Evolutionary conservation across 1,140 invertebrate genomes (phyloP).

Genomic region (Listronotus oregonensis): DNA sequence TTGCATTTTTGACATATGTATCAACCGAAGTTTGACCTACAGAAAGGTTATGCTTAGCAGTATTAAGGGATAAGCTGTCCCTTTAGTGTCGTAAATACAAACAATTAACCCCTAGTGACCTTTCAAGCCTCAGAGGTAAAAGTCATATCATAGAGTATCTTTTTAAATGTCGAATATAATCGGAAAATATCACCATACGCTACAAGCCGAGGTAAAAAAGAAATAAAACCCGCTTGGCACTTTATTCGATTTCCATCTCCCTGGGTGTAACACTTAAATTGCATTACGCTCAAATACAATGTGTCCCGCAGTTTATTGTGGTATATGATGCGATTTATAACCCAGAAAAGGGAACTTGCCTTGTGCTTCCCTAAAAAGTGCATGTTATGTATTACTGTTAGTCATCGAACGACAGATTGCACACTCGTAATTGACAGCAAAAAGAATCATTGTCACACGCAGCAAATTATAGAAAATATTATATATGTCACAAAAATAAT

Average conservation of each 20-base stretch:
- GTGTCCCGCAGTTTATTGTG: slow-evolving; percentile 33
- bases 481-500: too few species aligned
- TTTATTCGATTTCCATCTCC: slow-evolving; percentile 38
- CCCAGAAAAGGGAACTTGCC: slow-evolving; percentile 27
- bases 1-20: too few species aligned
- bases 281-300: slow-evolving; percentile 37
- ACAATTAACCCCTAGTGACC: slow-evolving; percentile 50
- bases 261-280: slow-evolving; percentile 38
- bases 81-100: slow-evolving; percentile 47
- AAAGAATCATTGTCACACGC: background rate
- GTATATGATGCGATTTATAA: slow-evolving; percentile 40
- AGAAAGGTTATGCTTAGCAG: slow-evolving; percentile 47
- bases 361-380: slow-evolving; percentile 35
- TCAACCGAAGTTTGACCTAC: slow-evolving; percentile 39
- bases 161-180: slow-evolving; percentile 40
- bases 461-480: too few species aligned
- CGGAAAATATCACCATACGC: slow-evolving; percentile 40
- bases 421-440: slow-evolving; percentile 6
- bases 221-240: slow-evolving; percentile 31
- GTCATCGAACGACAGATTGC: slow-evolving; percentile 24
- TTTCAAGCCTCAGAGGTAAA: slow-evolving; percentile 49
- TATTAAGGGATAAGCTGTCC: slow-evolving; percentile 50
- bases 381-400: slow-evolving; percentile 24
- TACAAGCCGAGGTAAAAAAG: slow-evolving; percentile 19
- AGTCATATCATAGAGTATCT: slow-evolving; percentile 37